Evolutionary conservation across 92 coral and sea anemone species (phyloP), one percentile per base, ranked within the genome.

Genomic region (Pocillopora grandis): DNA sequence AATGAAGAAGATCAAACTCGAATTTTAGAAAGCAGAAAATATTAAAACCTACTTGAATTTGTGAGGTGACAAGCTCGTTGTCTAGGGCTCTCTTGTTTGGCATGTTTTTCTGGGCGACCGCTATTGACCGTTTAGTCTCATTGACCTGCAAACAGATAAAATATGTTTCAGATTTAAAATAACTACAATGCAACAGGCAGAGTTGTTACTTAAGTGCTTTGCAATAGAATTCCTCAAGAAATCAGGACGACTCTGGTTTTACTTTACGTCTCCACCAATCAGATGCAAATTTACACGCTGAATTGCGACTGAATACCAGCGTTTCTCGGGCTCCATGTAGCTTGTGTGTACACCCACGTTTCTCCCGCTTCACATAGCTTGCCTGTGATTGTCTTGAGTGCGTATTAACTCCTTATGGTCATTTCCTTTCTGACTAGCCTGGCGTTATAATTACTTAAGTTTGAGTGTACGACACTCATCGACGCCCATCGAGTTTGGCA

Each of bases 81-180:
- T 94, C 99, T 60, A 97, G 71, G 75, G 93, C 97, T 80, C 89
- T 87, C 90, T 97, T 97, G 74, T 97, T 97, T 19, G 99, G 99
- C 97, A 97, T 91, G 81, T 95, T 97, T 82, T 97, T 97, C 84
- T 93, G 92, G 61, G 94, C 88, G 55, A 97, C 88, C 37, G 97
- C 93, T 61, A 97, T 92, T 1, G 94, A 84, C 42, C 99, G 98
- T 71, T 92, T 91, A 10, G 94, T 62, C 76, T 97, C 99, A 49
- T 93, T 92, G 21, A 97, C 89, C 99, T 97, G 52, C 52, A 42
- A 42, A 42, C 52, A 61, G 23, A 68, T 75, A 13, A 71, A 20
- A 71, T 2, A 55, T 1, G 21, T 20, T 49, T 70, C 10, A 36
- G 55, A 33, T 13, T 70, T 14, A 68, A 3, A 7, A 42, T 42